phyloP scores from a whole-genome alignment of 2,888 invertebrate species.

The Amiota minor region DNA sequence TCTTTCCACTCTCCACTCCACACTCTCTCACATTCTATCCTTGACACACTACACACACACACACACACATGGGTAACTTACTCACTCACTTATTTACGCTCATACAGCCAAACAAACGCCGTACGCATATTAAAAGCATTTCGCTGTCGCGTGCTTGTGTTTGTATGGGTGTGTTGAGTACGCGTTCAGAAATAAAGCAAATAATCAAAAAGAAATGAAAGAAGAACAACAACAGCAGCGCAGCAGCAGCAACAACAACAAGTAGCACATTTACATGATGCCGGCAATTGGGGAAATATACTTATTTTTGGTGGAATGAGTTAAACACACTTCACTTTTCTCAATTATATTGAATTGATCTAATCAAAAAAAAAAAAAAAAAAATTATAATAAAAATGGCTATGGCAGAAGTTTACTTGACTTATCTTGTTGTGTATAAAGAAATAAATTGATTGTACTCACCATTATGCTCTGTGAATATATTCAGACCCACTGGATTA shows the following conservation, averaged over 20 bases:
- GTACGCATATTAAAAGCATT: constrained; percentile 25
- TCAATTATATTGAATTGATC: not conserved
- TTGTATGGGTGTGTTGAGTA: constrained; percentile 18
- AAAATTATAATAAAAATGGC: no score
- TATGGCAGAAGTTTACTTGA: not conserved
- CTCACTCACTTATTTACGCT: not conserved
- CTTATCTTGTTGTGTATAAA: not conserved
- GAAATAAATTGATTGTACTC: constrained; percentile 72
- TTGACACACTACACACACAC: not conserved
- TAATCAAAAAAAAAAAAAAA: no score
- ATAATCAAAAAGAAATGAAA: no score
- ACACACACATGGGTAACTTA: not conserved
- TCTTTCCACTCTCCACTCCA: no score
- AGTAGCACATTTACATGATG: constrained; percentile 15
- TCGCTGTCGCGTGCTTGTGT: constrained; percentile 33
- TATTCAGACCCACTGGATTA: constrained; percentile 84
- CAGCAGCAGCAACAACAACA: constrained; percentile 32
- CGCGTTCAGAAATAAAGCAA: constrained; percentile 32
- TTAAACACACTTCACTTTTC: not conserved
- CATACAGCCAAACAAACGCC: no score
- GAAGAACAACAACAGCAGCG: no score
- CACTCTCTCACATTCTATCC: no score
- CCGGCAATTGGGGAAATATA: not conserved
- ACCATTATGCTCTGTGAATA: constrained; percentile 96
- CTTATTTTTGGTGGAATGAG: constrained; percentile 1